Evolutionary conservation across 2,113 vertebrate genomes (phyloP).

Genomic region (Osmerus mordax): DNA sequence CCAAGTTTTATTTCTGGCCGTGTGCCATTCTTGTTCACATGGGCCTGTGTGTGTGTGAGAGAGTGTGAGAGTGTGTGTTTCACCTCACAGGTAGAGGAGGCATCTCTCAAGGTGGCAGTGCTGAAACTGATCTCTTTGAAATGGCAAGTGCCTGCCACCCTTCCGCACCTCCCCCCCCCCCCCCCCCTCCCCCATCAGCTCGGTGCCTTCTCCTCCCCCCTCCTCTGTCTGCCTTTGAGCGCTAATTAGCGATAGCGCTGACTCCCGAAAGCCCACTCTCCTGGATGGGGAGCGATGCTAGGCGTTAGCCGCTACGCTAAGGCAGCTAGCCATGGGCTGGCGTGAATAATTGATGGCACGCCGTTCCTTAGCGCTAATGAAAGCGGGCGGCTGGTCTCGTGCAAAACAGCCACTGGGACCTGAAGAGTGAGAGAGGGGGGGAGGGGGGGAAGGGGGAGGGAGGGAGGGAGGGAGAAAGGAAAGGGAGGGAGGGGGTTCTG

Average conservation of each 20-base stretch:
- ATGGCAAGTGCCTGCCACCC: neutral
- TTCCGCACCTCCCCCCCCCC: neutral
- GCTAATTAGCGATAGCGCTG: conserved; percentile 15
- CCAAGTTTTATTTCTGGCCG: too few species aligned
- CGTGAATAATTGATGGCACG: conserved; percentile 49
- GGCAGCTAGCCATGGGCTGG: conserved; percentile 17
- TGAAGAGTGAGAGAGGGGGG: neutral
- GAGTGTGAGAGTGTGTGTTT: too few species aligned
- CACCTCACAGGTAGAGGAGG: too few species aligned
- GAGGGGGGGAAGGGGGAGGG: neutral
- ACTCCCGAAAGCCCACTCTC: conserved; percentile 4
- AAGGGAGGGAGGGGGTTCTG: neutral
- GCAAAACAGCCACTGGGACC: neutral
- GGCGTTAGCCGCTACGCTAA: conserved; percentile 16
- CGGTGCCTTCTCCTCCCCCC: neutral
- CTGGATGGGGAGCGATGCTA: conserved; percentile 17
- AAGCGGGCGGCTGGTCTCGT: conserved; percentile 11
- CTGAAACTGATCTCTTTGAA: too few species aligned
- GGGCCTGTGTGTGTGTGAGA: too few species aligned
- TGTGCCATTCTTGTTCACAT: too few species aligned
- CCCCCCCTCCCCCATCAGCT: too few species aligned
- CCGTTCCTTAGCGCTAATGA: conserved; percentile 33
- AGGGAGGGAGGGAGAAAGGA: too few species aligned
- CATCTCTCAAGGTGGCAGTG: too few species aligned
- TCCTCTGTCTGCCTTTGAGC: conserved; percentile 2